These are phyloP conservation scores for Chiridota heheva DNA, from an alignment of 35 echinoderm and acorn worm species.

Conservation along the genomic window DNA sequence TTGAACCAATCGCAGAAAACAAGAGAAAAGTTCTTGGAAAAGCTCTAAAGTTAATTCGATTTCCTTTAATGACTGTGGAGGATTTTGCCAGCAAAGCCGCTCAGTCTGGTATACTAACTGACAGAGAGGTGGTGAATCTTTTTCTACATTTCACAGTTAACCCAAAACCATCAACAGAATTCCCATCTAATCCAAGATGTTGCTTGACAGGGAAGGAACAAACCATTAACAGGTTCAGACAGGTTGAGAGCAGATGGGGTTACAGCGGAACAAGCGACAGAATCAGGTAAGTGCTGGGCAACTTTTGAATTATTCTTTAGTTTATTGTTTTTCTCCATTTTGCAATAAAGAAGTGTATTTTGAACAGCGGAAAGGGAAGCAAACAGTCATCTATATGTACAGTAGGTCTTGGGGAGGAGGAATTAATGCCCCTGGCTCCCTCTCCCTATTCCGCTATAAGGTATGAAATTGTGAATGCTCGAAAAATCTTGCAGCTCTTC, in stretches of 20 bases:
- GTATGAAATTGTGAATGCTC: too few species aligned
- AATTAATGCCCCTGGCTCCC: too few species aligned
- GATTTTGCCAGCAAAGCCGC: slow-evolving; percentile 93
- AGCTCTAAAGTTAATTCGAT: slow-evolving; percentile 84
- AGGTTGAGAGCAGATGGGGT: slow-evolving; percentile 93
- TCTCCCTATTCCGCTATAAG: too few species aligned
- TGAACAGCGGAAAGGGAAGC: too few species aligned
- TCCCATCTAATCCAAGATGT: slow-evolving; percentile 88
- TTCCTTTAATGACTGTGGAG: slow-evolving; percentile 97
- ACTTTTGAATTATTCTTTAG: too few species aligned
- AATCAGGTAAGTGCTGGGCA: slow-evolving; percentile 87
- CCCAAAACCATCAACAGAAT: slow-evolving; percentile 89
- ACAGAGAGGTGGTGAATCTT: slow-evolving; percentile 92
- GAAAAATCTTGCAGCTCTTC: too few species aligned
- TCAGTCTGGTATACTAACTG: slow-evolving; percentile 86
- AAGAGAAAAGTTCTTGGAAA: slow-evolving; percentile 73
- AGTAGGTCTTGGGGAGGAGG: too few species aligned
- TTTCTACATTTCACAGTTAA: slow-evolving; percentile 98
- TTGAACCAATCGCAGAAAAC: slow-evolving; percentile 77
- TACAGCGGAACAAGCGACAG: slow-evolving; percentile 98
- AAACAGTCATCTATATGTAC: too few species aligned
- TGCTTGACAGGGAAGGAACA: slow-evolving; percentile 99
- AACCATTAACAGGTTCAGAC: slow-evolving; percentile 64
- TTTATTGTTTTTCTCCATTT: too few species aligned
- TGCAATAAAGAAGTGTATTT: too few species aligned